Base-by-base conservation (phyloP, 2,797 vertebrate species). In the Neosilurus hyrtlii region DNA sequence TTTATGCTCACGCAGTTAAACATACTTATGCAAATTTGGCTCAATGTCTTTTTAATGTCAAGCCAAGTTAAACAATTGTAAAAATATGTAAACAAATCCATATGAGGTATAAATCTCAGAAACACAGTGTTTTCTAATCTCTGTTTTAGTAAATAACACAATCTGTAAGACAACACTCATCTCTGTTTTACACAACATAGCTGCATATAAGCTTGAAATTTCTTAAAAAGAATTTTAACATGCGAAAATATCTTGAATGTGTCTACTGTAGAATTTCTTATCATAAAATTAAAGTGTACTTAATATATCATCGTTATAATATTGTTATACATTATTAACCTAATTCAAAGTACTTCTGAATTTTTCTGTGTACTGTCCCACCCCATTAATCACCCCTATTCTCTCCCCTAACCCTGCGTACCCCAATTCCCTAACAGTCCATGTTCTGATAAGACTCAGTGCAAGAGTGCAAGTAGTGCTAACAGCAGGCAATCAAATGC, bases 1-100 rank as follows among this genome's bases (percentile, higher is more conserved):
- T 16, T 59, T 11, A 57, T 59, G 56, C 73, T 59, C 56, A 37
- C 10, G 0, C 30, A 37, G 73, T 59, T 75, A 75, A 59, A 75
- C 73, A 75, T 75, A 75, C 26, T 75, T 75, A 75, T 59, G 56
- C 56, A 75, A 75, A 75, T 75, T 14, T 75, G 26, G 8, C 54
- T 59, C 30, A 37, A 15, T 59, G 30, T 9, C 26, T 75, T 75
- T 74, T 75, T 75, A 59, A 37, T 22, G 20, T 75, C 73, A 75
- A 75, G 56, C 73, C 56, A 37, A 75, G 30, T 59, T 75, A 75
- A 62, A 61, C 57, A 9, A 62, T 57, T 62, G 74, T 77, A 49
- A 62, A 49, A 24, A 77, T 62, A 49, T 62, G 57, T 24, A 62
- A 77, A 77, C 12, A 24, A 43, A 62, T 77, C 57, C 22, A 24